These are phyloP conservation scores for Ahaetulla prasina DNA, from an alignment of 2,113 vertebrate species.

Conservation along the genomic window DNA sequence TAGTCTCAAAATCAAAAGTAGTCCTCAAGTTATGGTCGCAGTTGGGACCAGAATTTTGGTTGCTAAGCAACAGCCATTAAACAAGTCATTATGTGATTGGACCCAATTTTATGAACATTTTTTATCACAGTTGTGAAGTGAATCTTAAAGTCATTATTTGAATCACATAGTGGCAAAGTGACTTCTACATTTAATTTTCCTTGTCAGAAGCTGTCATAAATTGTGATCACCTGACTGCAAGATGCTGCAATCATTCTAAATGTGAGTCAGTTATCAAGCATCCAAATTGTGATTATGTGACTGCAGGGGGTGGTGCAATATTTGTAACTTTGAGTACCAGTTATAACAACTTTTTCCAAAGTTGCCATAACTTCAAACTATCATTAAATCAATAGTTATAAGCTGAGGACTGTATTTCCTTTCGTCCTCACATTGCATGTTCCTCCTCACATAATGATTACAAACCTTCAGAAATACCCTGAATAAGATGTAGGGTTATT, in stretches of 20 bases:
- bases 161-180: background rate
- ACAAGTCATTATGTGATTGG: background rate
- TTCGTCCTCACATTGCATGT: background rate
- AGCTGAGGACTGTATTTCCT: background rate
- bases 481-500: background rate
- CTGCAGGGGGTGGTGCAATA: too few species aligned
- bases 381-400: too few species aligned
- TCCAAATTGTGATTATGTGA: too few species aligned
- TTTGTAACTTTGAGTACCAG: too few species aligned
- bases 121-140: background rate
- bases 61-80: background rate
- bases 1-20: background rate
- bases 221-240: background rate
- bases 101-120: background rate
- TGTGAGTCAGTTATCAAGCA: background rate
- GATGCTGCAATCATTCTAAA: background rate
- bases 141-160: background rate
- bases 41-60: background rate
- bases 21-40: background rate
- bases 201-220: background rate
- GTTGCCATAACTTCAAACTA: too few species aligned
- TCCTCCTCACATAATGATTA: background rate
- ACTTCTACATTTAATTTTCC: background rate
- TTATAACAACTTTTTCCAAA: too few species aligned
- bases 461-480: background rate